These are phyloP conservation scores for Bombus polaris DNA, from an alignment of 1,140 invertebrate species.

Conservation along the genomic window DNA sequence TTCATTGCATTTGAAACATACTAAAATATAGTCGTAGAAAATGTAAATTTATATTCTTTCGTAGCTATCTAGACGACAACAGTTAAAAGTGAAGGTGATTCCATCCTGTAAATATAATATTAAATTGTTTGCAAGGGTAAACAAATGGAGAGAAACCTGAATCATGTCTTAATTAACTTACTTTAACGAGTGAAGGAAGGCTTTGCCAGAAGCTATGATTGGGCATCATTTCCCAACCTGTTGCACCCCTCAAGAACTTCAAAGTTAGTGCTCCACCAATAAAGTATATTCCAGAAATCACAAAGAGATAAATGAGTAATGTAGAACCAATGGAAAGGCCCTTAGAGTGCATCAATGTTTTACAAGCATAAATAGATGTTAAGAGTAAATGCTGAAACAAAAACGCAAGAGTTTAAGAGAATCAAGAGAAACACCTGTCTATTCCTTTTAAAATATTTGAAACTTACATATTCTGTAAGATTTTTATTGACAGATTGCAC, in stretches of 20 bases:
- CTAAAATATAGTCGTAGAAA: not conserved
- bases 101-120: constrained; percentile 68
- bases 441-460: not conserved
- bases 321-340: constrained; percentile 74
- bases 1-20: not conserved
- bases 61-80: constrained; percentile 67
- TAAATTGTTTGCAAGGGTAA: not conserved
- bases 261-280: constrained; percentile 73
- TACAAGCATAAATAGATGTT: constrained; percentile 53
- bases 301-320: constrained; percentile 72
- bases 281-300: constrained; percentile 72
- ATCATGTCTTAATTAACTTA: constrained; percentile 56
- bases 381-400: constrained; percentile 61
- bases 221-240: constrained; percentile 80
- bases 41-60: constrained; percentile 67
- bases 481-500: not conserved
- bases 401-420: not conserved
- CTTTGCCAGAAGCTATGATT: constrained; percentile 80
- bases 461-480: constrained; percentile 32
- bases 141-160: not conserved
- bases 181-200: constrained; percentile 75
- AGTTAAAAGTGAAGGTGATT: constrained; percentile 63
- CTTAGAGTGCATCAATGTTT: not conserved
- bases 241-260: constrained; percentile 77
- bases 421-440: not conserved